These are phyloP conservation scores for Numida meleagris DNA, from an alignment of 2,113 vertebrate species.

Conservation along the genomic window DNA sequence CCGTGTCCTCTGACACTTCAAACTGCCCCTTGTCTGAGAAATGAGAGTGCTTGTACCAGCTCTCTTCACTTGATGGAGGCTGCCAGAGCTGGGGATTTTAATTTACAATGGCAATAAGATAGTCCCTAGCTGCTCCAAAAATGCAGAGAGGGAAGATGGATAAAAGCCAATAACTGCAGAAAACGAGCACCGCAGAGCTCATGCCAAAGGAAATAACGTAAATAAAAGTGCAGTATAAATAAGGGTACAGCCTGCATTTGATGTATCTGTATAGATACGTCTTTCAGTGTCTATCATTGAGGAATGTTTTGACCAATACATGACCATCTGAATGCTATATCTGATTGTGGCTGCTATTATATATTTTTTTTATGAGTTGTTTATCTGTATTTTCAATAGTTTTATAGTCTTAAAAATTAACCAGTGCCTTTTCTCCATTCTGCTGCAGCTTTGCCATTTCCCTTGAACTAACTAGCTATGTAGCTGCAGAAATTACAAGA, in stretches of 20 bases:
- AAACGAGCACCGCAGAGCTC: background rate
- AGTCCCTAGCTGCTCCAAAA: background rate
- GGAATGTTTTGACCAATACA: background rate
- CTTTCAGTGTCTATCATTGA: background rate
- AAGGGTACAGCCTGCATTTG: background rate
- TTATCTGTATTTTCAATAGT: background rate
- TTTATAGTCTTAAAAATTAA: background rate
- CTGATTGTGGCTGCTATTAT: background rate
- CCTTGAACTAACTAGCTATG: slow-evolving; percentile 1
- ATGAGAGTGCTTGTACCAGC: background rate
- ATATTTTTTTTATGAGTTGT: background rate
- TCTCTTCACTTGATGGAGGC: background rate
- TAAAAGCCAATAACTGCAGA: background rate
- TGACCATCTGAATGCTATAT: background rate
- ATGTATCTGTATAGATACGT: background rate
- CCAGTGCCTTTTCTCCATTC: background rate
- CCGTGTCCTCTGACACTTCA: background rate
- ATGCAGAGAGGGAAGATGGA: background rate
- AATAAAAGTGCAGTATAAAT: background rate
- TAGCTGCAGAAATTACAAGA: slow-evolving; percentile 25
- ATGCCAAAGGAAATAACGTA: background rate
- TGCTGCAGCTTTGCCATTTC: background rate
- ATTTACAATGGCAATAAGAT: background rate
- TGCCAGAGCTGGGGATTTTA: background rate
- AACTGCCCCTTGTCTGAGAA: background rate